Conservation (phyloP, 2,113 vertebrate genomes). For the Ictalurus punctatus region DNA sequence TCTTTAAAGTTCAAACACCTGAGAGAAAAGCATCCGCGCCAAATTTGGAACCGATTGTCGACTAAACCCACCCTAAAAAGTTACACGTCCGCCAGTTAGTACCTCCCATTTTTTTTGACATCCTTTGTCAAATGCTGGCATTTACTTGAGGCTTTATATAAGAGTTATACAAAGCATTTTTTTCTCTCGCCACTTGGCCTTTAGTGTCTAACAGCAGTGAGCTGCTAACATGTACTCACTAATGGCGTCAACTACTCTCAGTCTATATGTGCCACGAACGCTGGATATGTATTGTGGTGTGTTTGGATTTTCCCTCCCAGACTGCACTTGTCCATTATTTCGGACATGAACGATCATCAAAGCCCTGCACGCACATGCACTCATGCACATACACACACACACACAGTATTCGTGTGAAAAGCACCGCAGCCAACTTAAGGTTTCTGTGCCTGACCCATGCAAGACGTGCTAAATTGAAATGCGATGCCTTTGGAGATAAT, state of each 20-base stretch:
- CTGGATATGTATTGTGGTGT: slow-evolving; percentile 8
- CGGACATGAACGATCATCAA: not conserved
- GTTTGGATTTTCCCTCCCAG: slow-evolving; percentile 26
- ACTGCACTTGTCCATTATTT: slow-evolving; percentile 14
- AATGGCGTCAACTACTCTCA: slow-evolving; percentile 52
- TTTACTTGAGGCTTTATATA: slow-evolving; percentile 54
- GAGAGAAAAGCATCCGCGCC: not conserved
- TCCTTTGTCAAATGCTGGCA: slow-evolving; percentile 56
- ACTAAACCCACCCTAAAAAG: slow-evolving; percentile 44
- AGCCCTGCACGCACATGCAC: not conserved
- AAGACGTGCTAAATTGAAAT: slow-evolving; percentile 47
- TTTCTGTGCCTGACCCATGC: slow-evolving; percentile 43
- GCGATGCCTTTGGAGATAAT: slow-evolving; percentile 47
- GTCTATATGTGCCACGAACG: slow-evolving; percentile 32
- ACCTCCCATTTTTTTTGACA: slow-evolving; percentile 41
- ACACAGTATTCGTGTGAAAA: not conserved
- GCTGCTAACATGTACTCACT: slow-evolving; percentile 6
- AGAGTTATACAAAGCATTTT: slow-evolving; percentile 44
- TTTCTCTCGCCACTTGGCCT: slow-evolving; percentile 41
- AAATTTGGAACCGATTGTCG: slow-evolving; percentile 27
- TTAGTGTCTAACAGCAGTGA: slow-evolving; percentile 26
- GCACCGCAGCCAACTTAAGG: slow-evolving; percentile 19
- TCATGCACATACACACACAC: not conserved
- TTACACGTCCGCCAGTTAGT: slow-evolving; percentile 39
- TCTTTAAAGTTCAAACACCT: not conserved